A percentile compares a stretch with the other conserved stretches of the same genome.
Conservation (phyloP, 2,888 invertebrate genomes). For the Sinotaia quadrata region DNA sequence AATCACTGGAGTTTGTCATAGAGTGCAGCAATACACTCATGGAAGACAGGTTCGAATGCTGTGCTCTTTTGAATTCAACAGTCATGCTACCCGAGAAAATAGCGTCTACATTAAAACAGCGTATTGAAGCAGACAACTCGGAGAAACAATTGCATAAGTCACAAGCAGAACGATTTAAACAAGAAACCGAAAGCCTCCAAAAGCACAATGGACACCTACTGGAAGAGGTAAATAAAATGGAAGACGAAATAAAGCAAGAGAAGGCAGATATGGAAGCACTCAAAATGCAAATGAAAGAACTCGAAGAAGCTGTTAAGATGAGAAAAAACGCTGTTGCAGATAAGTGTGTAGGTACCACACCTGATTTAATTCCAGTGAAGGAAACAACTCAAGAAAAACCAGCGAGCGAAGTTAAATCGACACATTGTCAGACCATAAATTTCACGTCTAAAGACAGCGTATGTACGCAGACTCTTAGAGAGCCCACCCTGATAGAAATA, state of each 20-base stretch:
- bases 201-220: slow-evolving; percentile 16
- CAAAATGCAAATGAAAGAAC: slow-evolving; percentile 35
- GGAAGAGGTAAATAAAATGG: slow-evolving; percentile 15
- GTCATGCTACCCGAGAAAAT: slow-evolving; percentile 19
- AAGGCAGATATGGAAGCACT: slow-evolving; percentile 36
- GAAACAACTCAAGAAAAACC: not conserved
- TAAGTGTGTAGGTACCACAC: slow-evolving; percentile 21
- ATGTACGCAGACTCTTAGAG: slow-evolving; percentile 19
- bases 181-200: slow-evolving; percentile 34
- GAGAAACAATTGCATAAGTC: slow-evolving; percentile 3
- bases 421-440: not conserved
- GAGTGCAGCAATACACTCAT: slow-evolving; percentile 51
- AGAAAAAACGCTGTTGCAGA: slow-evolving; percentile 18
- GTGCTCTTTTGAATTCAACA: slow-evolving; percentile 42
- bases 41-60: slow-evolving; percentile 53
- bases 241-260: slow-evolving; percentile 14
- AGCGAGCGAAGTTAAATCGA: not conserved
- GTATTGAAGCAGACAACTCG: not conserved
- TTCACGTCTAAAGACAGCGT: not conserved
- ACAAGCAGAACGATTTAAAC: slow-evolving; percentile 6
- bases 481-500: slow-evolving; percentile 45
- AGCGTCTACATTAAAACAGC: not conserved
- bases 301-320: slow-evolving; percentile 35
- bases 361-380: not conserved
- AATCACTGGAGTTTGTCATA: slow-evolving; percentile 52